Base-by-base conservation (phyloP, 2,888 invertebrate species). In the Pinctada fucata region DNA sequence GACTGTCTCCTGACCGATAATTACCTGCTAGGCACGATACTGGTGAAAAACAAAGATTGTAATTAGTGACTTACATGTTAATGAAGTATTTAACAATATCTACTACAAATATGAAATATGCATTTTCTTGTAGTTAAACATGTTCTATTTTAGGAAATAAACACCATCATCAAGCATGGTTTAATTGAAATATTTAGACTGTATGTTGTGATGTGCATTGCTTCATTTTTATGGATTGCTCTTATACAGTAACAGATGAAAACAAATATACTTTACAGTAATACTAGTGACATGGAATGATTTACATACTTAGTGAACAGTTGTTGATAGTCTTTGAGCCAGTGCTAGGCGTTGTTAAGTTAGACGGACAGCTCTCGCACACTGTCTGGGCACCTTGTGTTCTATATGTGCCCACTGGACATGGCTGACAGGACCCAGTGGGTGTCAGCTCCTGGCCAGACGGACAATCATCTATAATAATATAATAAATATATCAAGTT, bases 361-460 rank as follows among this genome's bases (percentile, higher is more conserved):
- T 97, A 66, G 96, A 95, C 49, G 76, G 68, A 81, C 88, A 88
- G 2, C 65, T 16, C 45, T 63, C 67, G 78, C 88, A 88, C 2
- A 67, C 31, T 48, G 77, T 58, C 5, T 76, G 48, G 5, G 75
- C 74, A 6, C 80, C 70, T 5, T 81, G 82, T 65, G 86, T 76
- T 72, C 85, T 75, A 70, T 86, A 86, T 2, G 70, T 77, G 16
- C 86, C 86, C 50, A 84, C 76, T 2, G 69, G 68, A 78, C 87
- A 87, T 92, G 80, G 97, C 94, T 91, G 99, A 99, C 45, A 98
- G 97, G 3, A 97, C 86, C 98, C 94, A 69, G 98, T 98, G 16
- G 97, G 97, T 68, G 97, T 64, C 13, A 84, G 72, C 58, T 85
- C 79, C 13, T 82, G 48, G 13, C 88, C 88, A 75, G 79, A 80